A percentile compares a stretch with the other conserved stretches of the same genome.
These are phyloP conservation scores for Perizoma affinitatum DNA, from an alignment of 2,888 invertebrate genomes.

Conservation along the genomic window DNA sequence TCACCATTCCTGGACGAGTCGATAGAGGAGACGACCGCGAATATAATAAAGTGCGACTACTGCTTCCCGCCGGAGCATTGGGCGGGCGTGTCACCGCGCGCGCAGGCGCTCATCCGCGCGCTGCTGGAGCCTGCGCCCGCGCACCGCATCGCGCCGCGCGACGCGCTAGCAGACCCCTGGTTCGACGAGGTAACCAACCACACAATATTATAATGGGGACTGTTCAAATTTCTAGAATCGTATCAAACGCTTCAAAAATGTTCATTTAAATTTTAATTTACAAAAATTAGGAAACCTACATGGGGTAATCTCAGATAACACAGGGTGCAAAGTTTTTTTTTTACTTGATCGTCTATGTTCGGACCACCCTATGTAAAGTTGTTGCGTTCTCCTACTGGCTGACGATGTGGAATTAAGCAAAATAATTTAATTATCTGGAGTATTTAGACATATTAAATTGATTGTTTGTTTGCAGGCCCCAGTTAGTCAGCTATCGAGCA, in stretches of 20 bases:
- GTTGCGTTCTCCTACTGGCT: too few relatives aligned
- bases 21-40: conserved; percentile 92
- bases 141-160: conserved; percentile 56
- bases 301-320: too few relatives aligned
- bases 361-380: too few relatives aligned
- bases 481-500: conserved; percentile 58
- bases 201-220: too few relatives aligned
- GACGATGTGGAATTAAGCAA: too few relatives aligned
- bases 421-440: too few relatives aligned
- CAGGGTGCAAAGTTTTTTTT: too few relatives aligned
- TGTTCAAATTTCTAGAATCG: too few relatives aligned
- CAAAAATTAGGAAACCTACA: too few relatives aligned
- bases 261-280: too few relatives aligned
- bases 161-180: conserved; percentile 68
- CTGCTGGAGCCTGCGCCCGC: conserved; percentile 84
- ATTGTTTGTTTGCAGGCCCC: conserved; percentile 56
- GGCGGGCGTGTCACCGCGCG: conserved; percentile 86
- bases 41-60: conserved; percentile 92
- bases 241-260: too few relatives aligned
- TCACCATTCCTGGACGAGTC: conserved; percentile 93
- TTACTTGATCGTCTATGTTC: too few relatives aligned
- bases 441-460: neutral
- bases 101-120: conserved; percentile 86
- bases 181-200: conserved; percentile 62
- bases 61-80: conserved; percentile 93